Percentiles rank a stretch among this genome's conserved stretches.
Evolutionary conservation across 2,113 vertebrate genomes (phyloP).

Genomic region (Neogobius melanostomus): DNA sequence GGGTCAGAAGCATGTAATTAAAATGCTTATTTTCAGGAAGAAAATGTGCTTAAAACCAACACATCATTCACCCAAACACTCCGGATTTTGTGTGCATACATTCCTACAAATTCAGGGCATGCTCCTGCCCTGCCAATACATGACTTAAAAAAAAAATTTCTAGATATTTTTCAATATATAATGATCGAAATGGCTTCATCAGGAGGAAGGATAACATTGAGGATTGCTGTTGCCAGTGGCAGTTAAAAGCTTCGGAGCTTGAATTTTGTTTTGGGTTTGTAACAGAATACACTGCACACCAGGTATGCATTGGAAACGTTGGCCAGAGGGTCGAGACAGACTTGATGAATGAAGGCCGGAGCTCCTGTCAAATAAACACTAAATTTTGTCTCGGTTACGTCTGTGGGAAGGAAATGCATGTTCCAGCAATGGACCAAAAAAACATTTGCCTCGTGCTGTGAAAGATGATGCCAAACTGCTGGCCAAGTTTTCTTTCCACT

Average conservation of each 20-base stretch:
- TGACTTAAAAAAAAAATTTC: neutral
- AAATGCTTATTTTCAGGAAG: slow-evolving; percentile 22
- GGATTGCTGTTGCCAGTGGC: neutral
- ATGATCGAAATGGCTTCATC: neutral
- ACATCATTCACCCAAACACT: neutral
- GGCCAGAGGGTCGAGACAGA: slow-evolving; percentile 10
- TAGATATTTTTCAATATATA: neutral
- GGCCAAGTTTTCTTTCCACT: slow-evolving; percentile 21
- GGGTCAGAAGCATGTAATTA: too few relatives aligned
- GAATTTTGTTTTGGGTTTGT: neutral
- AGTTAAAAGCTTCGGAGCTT: neutral
- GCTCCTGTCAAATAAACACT: neutral
- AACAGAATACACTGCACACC: slow-evolving; percentile 5
- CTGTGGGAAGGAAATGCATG: slow-evolving; percentile 11
- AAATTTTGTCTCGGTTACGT: slow-evolving; percentile 19
- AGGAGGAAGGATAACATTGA: neutral
- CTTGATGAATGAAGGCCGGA: slow-evolving; percentile 10
- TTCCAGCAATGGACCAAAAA: neutral
- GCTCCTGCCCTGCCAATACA: neutral
- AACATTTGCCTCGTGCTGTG: neutral
- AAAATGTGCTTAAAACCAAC: slow-evolving; percentile 4
- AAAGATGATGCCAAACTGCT: slow-evolving; percentile 23
- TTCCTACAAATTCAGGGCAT: neutral
- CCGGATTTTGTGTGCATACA: neutral
- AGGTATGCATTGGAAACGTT: neutral